These are phyloP conservation scores for Drosophila ercepeae DNA, from an alignment of 1,140 invertebrate species.

Conservation along the genomic window DNA sequence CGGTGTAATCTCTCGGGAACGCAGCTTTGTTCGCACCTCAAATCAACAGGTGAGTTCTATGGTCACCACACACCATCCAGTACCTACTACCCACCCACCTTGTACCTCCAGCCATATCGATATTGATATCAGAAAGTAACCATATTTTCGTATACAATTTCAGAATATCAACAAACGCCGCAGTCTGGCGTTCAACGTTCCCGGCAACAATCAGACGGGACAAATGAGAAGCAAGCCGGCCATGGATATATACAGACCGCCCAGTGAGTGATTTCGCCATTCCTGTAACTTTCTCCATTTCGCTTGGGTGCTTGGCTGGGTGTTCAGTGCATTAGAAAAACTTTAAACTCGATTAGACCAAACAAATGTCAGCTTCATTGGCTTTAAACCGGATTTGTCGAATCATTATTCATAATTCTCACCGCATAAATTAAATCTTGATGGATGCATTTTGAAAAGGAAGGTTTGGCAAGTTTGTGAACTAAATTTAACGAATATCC, in stretches of 20 bases:
- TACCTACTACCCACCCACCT: background rate
- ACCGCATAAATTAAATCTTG: background rate
- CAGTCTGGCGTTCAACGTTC: conserved; percentile 81
- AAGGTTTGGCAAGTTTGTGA: conserved; percentile 10
- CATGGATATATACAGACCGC: conserved; percentile 93
- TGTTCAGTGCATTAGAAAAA: conserved; percentile 1
- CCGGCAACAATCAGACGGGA: conserved; percentile 66
- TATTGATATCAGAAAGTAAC: conserved; percentile 10
- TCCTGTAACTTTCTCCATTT: conserved; percentile 2
- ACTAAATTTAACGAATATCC: background rate
- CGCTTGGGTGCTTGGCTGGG: conserved; percentile 39
- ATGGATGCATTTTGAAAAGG: conserved; percentile 11
- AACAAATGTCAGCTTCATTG: background rate
- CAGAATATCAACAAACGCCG: conserved; percentile 82
- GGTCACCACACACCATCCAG: too few relatives aligned
- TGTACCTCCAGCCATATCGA: background rate
- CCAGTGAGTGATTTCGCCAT: conserved; percentile 86
- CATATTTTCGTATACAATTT: conserved; percentile 26
- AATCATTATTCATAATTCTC: background rate
- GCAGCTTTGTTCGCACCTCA: conserved; percentile 86
- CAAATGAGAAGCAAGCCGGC: conserved; percentile 89
- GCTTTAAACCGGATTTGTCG: background rate
- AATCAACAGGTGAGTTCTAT: conserved; percentile 84
- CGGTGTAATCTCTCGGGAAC: conserved; percentile 86
- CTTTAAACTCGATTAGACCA: background rate